Percentiles rank a stretch among this genome's conserved stretches.
These are phyloP conservation scores for Hyles lineata DNA, from an alignment of 2,888 invertebrate genomes.

Conservation along the genomic window DNA sequence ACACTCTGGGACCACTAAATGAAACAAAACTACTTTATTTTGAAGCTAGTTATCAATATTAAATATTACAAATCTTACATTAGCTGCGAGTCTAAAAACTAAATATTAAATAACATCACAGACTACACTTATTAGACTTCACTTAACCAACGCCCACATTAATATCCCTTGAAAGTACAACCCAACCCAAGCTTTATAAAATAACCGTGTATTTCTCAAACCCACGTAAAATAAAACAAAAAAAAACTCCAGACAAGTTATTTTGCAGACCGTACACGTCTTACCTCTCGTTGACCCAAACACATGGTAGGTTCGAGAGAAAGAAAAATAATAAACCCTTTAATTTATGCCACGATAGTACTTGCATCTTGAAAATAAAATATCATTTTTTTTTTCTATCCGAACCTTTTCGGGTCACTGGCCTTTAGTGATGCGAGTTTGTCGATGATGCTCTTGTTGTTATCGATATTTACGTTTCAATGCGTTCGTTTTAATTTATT, in stretches of 20 bases:
- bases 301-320: slow-evolving; percentile 79
- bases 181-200: slow-evolving; percentile 5
- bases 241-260: slow-evolving; percentile 44
- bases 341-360: slow-evolving; percentile 84
- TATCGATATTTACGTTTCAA: slow-evolving; percentile 30
- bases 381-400: slow-evolving; percentile 71
- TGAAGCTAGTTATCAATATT: too few relatives aligned
- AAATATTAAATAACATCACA: too few relatives aligned
- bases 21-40: too few relatives aligned
- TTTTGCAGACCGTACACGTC: slow-evolving; percentile 66
- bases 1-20: too few relatives aligned
- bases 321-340: slow-evolving; percentile 80
- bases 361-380: slow-evolving; percentile 83
- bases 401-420: slow-evolving; percentile 76
- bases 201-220: slow-evolving; percentile 31
- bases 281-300: slow-evolving; percentile 68
- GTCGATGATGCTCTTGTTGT: slow-evolving; percentile 47
- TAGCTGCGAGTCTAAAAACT: too few relatives aligned
- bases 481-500: slow-evolving; percentile 1
- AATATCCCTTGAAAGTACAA: background rate
- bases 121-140: too few relatives aligned
- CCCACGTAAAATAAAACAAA: slow-evolving; percentile 26
- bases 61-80: too few relatives aligned
- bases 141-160: background rate
- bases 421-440: slow-evolving; percentile 72